Conservation (phyloP, 2,797 vertebrate species). For the Halcyon chelicuti region DNA sequence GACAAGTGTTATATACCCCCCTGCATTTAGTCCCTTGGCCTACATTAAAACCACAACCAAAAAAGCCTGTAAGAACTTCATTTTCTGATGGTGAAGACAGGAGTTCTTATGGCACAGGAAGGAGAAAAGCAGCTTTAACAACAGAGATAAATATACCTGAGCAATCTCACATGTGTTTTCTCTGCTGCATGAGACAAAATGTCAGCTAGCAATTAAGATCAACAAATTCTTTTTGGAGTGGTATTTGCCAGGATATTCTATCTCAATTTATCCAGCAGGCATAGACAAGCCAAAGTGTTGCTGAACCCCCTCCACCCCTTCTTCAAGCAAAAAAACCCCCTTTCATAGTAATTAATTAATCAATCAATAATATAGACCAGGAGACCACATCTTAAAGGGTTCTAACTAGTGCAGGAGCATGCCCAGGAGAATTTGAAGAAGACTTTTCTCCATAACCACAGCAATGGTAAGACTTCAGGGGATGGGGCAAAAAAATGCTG, state of each 20-base stretch:
- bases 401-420: background rate
- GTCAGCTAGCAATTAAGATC: background rate
- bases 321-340: background rate
- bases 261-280: background rate
- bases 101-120: background rate
- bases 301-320: background rate
- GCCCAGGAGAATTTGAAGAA: background rate
- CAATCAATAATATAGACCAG: background rate
- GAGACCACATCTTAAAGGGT: background rate
- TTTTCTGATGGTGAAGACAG: background rate
- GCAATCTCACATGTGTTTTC: background rate
- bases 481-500: background rate
- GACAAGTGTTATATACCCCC: background rate
- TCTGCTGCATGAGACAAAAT: background rate
- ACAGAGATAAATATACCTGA: background rate
- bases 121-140: background rate
- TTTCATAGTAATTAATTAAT: constrained; percentile 16
- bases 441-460: background rate
- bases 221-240: background rate
- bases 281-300: background rate
- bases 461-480: background rate
- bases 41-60: background rate
- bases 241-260: background rate
- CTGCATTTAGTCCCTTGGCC: background rate
- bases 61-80: background rate